These are phyloP conservation scores for Ridgeia piscesae DNA, from an alignment of 1,140 invertebrate genomes.

Conservation along the genomic window DNA sequence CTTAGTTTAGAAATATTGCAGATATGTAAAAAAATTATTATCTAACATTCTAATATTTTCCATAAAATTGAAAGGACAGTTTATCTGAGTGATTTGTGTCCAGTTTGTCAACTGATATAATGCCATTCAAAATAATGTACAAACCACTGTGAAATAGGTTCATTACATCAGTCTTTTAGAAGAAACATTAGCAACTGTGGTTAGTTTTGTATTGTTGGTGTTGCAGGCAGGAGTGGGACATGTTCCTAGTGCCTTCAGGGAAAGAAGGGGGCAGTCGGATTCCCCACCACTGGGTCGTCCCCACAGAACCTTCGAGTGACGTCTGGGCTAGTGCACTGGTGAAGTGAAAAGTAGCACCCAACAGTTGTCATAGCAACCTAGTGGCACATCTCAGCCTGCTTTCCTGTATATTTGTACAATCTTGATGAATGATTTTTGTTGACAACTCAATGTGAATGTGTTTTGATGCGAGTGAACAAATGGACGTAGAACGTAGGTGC, in stretches of 20 bases:
- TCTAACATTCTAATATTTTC: too few relatives aligned
- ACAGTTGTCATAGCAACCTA: background rate
- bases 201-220: background rate
- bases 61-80: too few relatives aligned
- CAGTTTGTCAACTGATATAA: too few relatives aligned
- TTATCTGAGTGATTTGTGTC: too few relatives aligned
- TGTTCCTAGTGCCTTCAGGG: conserved; percentile 31
- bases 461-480: background rate
- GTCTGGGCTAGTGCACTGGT: conserved; percentile 33
- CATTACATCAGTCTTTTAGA: too few relatives aligned
- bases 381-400: background rate
- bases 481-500: background rate
- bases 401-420: background rate
- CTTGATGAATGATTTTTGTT: background rate
- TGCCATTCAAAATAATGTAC: too few relatives aligned
- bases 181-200: conserved; percentile 4
- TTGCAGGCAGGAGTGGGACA: conserved; percentile 40
- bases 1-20: too few relatives aligned
- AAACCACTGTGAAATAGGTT: too few relatives aligned
- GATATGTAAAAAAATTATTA: too few relatives aligned
- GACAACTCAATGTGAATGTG: background rate
- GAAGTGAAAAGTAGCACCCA: background rate
- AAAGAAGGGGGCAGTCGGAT: conserved; percentile 34
- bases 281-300: conserved; percentile 37
- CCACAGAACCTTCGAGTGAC: conserved; percentile 34